phyloP scores from a whole-genome alignment of 1,140 invertebrate species.

The Drosophila erecta region DNA sequence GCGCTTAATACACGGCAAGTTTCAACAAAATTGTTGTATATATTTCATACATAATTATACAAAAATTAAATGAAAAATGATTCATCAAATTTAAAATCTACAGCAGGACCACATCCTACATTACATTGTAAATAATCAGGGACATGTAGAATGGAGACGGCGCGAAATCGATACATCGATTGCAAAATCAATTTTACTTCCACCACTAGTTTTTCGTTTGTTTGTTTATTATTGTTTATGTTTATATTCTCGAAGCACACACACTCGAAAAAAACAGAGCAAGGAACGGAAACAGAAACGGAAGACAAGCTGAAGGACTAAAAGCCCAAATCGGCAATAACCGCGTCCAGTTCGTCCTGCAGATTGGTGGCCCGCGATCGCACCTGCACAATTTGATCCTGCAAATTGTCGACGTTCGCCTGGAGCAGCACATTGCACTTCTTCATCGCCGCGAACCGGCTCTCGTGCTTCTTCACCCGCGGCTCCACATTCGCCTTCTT shows the following conservation, averaged over 20 bases:
- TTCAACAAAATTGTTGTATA: background rate
- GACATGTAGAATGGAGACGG: background rate
- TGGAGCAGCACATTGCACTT: conserved; percentile 94
- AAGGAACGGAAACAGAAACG: conserved; percentile 69
- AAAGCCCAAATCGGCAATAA: conserved; percentile 82
- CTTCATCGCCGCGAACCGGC: conserved; percentile 90
- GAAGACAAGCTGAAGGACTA: conserved; percentile 38
- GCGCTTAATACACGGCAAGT: background rate
- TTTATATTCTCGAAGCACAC: conserved; percentile 70
- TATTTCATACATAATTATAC: background rate
- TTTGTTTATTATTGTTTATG: conserved; percentile 28
- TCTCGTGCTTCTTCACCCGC: conserved; percentile 90
- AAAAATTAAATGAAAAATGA: background rate
- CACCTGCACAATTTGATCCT: conserved; percentile 93
- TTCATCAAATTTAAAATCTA: background rate
- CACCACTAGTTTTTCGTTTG: conserved; percentile 13
- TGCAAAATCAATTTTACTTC: background rate
- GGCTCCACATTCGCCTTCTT: conserved; percentile 88
- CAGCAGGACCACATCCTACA: background rate
- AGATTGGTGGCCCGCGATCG: conserved; percentile 90
- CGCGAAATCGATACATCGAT: conserved; percentile 6
- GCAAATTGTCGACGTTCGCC: conserved; percentile 93
- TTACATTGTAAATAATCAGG: background rate
- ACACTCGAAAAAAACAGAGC: conserved; percentile 57
- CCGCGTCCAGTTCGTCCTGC: conserved; percentile 92